These are phyloP conservation scores for Steatocranus sp. DNA, from an alignment of 2,797 vertebrate genomes.

Conservation along the genomic window DNA sequence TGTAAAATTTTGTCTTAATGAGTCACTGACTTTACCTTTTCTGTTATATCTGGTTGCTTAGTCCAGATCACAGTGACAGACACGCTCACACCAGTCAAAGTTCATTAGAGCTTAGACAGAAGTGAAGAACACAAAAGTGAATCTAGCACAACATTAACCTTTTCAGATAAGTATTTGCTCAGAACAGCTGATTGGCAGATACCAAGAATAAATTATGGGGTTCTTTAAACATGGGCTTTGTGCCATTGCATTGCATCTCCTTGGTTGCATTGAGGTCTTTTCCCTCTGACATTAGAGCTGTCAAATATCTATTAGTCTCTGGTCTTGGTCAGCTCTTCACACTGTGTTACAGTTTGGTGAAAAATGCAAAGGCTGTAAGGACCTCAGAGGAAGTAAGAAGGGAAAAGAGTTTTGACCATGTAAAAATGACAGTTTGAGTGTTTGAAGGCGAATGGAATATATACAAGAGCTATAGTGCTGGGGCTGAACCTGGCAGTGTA, in stretches of 20 bases:
- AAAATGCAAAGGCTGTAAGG: background rate
- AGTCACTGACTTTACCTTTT: background rate
- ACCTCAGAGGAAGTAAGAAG: background rate
- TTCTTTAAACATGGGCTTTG: background rate
- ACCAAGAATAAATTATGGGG: background rate
- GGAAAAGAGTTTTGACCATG: background rate
- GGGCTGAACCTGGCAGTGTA: background rate
- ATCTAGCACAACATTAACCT: background rate
- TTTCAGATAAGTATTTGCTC: background rate
- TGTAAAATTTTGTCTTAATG: background rate
- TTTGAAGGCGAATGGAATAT: background rate
- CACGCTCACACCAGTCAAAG: background rate
- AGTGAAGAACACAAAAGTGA: background rate
- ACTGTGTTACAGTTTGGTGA: background rate
- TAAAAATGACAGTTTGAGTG: background rate
- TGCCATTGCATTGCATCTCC: background rate
- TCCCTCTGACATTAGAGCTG: background rate
- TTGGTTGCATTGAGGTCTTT: background rate
- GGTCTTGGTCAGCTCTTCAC: background rate
- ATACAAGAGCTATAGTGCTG: background rate
- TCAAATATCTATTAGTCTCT: background rate
- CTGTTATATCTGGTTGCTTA: background rate
- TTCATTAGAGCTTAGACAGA: background rate
- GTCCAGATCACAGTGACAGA: background rate
- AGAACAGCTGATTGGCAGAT: background rate